Percentiles rank a stretch among this genome's conserved stretches.
These are phyloP conservation scores for Atrichornis clamosus DNA, from an alignment of 2,113 vertebrate genomes.

Conservation along the genomic window DNA sequence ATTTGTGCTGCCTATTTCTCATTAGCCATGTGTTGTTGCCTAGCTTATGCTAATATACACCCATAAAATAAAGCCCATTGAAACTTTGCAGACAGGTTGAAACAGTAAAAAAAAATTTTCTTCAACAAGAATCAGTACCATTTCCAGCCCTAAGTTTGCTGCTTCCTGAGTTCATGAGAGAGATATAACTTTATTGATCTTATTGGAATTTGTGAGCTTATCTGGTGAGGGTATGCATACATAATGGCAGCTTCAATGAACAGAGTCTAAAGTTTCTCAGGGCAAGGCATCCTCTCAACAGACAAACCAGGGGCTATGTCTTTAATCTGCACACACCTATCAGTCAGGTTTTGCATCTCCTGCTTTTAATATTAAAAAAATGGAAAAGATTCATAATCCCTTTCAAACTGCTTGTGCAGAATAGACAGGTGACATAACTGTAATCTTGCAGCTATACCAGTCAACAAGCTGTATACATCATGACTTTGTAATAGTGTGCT, in stretches of 20 bases:
- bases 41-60: neutral
- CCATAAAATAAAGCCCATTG: neutral
- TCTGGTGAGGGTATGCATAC: neutral
- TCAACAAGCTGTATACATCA: neutral
- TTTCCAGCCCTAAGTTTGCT: neutral
- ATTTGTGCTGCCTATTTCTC: neutral
- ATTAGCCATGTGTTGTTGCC: neutral
- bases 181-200: neutral
- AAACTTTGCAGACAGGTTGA: neutral
- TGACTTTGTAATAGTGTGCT: neutral
- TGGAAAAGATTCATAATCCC: neutral
- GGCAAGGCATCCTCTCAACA: neutral
- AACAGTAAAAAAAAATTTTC: neutral
- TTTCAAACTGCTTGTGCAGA: neutral
- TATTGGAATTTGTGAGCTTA: neutral
- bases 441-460: neutral
- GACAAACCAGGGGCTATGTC: neutral
- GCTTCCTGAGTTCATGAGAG: neutral
- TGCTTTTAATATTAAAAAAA: neutral
- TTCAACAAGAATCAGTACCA: neutral
- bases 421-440: neutral
- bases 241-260: neutral
- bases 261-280: neutral
- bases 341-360: neutral
- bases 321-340: neutral